Evolutionary conservation across 2,797 vertebrate species (phyloP).

Genomic region (Philypnodon macrostomus): DNA sequence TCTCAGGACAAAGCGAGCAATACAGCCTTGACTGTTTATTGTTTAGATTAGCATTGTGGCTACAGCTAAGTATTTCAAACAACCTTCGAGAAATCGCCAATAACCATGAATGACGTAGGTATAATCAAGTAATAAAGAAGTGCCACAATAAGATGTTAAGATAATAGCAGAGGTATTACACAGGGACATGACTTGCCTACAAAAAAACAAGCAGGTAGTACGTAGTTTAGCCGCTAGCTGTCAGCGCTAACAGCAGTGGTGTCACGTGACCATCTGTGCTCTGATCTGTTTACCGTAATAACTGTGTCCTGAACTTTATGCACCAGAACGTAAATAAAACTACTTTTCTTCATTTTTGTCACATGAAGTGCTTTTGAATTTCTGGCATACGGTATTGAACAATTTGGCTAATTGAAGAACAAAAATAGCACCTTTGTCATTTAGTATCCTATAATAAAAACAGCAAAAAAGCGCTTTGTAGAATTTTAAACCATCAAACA

Average conservation of each 20-base stretch:
- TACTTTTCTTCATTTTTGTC: too few relatives aligned
- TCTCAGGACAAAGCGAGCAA: conserved; percentile 1
- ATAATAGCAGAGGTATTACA: fast-evolving
- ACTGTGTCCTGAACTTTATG: too few relatives aligned
- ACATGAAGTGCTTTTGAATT: too few relatives aligned
- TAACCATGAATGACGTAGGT: not conserved
- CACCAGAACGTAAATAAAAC: too few relatives aligned
- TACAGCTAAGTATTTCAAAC: conserved; percentile 4
- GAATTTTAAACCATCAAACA: too few relatives aligned
- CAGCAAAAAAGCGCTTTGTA: too few relatives aligned
- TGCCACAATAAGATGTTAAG: not conserved
- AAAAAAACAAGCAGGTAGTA: conserved; percentile 6
- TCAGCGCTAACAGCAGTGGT: conserved; percentile 8
- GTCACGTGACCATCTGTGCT: conserved; percentile 22
- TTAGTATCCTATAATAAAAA: too few relatives aligned
- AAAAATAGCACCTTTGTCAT: too few relatives aligned
- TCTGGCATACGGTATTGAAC: too few relatives aligned
- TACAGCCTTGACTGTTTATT: not conserved
- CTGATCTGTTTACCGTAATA: conserved; percentile 56
- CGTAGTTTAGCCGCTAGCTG: conserved; percentile 25
- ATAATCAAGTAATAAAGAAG: not conserved
- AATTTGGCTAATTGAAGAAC: too few relatives aligned
- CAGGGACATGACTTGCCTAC: not conserved
- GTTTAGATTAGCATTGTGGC: conserved; percentile 34
- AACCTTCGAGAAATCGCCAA: not conserved